Conservation (phyloP, 2,113 vertebrate genomes). For the Psilopsiagon aurifrons region DNA sequence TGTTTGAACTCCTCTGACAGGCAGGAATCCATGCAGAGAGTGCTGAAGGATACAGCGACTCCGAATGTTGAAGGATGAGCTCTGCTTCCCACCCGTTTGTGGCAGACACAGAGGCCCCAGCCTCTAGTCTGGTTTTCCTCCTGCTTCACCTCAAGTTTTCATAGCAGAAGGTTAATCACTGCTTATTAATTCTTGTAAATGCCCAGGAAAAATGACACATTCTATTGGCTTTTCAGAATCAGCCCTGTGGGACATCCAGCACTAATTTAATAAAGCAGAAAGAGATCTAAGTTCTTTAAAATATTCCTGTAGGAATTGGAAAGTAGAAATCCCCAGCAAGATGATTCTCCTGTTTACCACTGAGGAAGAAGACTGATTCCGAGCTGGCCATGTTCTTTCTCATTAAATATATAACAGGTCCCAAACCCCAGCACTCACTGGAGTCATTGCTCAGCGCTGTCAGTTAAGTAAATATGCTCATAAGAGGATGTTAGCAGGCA, state of each 20-base stretch:
- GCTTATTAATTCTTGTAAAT: background rate
- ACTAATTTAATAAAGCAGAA: background rate
- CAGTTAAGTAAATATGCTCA: constrained; percentile 22
- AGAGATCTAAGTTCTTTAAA: background rate
- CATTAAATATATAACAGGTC: background rate
- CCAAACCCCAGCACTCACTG: background rate
- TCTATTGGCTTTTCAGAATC: background rate
- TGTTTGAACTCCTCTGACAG: background rate
- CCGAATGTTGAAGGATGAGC: background rate
- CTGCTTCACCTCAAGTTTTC: background rate
- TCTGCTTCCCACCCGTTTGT: background rate
- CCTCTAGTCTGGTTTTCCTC: background rate
- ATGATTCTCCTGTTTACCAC: background rate
- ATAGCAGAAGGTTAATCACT: background rate
- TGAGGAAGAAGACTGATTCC: background rate
- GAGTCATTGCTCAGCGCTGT: background rate
- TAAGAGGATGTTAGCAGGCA: background rate
- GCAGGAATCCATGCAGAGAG: background rate
- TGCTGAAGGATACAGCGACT: background rate
- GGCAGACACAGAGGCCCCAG: background rate
- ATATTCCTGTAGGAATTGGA: background rate
- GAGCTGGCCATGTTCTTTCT: background rate
- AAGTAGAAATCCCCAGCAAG: background rate
- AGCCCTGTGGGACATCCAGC: background rate
- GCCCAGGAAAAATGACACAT: background rate